Base-by-base conservation (phyloP, 2,797 vertebrate genomes). In the Notolabrus celidotus region DNA sequence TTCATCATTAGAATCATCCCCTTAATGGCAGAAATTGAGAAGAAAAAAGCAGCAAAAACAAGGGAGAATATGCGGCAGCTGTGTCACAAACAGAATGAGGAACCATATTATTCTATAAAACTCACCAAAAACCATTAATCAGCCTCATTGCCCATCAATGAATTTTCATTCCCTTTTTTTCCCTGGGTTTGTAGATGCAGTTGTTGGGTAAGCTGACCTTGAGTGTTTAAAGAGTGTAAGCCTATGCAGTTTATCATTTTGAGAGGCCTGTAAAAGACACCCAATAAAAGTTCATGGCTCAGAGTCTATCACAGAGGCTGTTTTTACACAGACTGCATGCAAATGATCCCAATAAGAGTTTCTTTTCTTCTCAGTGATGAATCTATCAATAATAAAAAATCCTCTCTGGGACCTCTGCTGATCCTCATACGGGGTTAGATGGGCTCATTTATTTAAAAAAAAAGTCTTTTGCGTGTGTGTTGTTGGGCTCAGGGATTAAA, bases 151-250 rank as follows among this genome's bases (percentile, higher is more conserved):
- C 17, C 36, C 5, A 36, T 69, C 16, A 27, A 41, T 61, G 10
- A 42, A 52, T 33, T 20, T 27, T 19, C 55, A 41, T 29, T 9
- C 15, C 34, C 7, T 10, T 16, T 12, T 20, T 23, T 10, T 22
- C 4, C 3, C 31, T 7, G 25, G 60, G 49, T 41, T 23, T 69
- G 53, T 41, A 29, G 27, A 36, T 34, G 31, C 34, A 72, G 38
- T 78, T 82, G 67, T 74, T 72, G 53, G 22, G 31, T 41, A 55
- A 22, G 29, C 57, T 70, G 78, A 87, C 84, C 88, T 88, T 89
- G 81, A 29, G 11, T 61, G 31, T 67, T 74, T 76, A 25, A 47
- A 82, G 33, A 64, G 77, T 63, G 23, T 29, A 31, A 63, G 50
- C 31, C 38, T 15, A 1, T 56, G 50, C 67, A 50, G 25, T 87